Conservation (phyloP, 2,888 invertebrate species). For the Caenorhabditis panamensis region DNA sequence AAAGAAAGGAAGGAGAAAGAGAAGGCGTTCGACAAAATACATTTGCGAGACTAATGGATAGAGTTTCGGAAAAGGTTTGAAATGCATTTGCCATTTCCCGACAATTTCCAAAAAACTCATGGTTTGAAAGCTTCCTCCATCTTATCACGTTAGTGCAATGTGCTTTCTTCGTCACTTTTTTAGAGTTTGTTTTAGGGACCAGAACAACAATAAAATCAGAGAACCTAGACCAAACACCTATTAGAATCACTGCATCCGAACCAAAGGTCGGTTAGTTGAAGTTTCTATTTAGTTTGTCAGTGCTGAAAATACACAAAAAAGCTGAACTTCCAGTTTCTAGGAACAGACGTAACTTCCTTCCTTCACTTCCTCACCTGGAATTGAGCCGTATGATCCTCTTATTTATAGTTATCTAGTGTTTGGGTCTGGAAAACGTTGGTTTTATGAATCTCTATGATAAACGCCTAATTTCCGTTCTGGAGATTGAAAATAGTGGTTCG, state of each 20-base stretch:
- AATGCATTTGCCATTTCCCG: background rate
- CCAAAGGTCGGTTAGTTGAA: too few species aligned
- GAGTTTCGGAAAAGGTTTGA: conserved; percentile 23
- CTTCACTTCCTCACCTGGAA: background rate
- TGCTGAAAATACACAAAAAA: too few species aligned
- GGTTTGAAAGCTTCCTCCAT: background rate
- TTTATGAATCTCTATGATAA: background rate
- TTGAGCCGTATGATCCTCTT: background rate
- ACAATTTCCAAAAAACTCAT: background rate
- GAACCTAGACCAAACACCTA: background rate
- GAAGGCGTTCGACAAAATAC: conserved; percentile 36
- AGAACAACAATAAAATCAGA: too few species aligned
- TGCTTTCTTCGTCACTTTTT: background rate
- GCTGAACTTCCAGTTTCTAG: background rate
- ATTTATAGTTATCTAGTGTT: background rate
- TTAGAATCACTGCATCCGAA: too few species aligned
- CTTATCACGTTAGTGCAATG: background rate
- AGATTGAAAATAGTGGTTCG: background rate
- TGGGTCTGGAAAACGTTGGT: too few species aligned
- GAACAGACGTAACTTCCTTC: background rate
- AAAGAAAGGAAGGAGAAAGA: conserved; percentile 7
- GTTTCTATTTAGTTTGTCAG: too few species aligned
- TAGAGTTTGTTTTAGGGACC: background rate
- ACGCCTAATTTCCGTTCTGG: background rate
- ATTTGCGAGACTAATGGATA: conserved; percentile 27